Evolutionary conservation across 1,140 invertebrate species (phyloP).

Genomic region (Ostrea denselamellosa): DNA sequence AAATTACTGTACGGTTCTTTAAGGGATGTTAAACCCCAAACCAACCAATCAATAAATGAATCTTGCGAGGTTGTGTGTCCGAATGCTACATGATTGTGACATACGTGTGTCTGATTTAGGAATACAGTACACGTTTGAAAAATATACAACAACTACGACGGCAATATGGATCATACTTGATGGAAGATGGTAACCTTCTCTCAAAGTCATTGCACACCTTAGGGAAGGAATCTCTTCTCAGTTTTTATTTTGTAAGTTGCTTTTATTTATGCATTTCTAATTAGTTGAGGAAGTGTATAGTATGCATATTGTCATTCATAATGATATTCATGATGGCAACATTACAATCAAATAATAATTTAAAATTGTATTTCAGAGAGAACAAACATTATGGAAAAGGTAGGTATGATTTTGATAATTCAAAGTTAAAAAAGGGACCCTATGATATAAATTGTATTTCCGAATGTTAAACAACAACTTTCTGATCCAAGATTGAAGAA

Average conservation of each 20-base stretch:
- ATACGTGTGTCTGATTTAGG: background rate
- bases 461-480: background rate
- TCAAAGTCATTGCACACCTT: background rate
- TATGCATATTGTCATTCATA: background rate
- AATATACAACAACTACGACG: background rate
- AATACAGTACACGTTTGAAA: background rate
- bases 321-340: background rate
- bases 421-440: background rate
- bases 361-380: background rate
- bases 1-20: too few relatives aligned
- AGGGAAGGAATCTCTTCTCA: background rate
- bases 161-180: background rate
- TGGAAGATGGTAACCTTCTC: background rate
- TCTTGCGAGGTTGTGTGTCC: too few relatives aligned
- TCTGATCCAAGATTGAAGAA: background rate
- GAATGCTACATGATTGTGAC: too few relatives aligned
- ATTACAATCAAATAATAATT: background rate
- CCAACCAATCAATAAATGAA: too few relatives aligned
- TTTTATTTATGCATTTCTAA: background rate
- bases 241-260: background rate
- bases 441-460: background rate
- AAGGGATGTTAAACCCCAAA: too few relatives aligned
- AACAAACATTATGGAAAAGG: background rate
- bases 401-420: background rate
- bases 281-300: background rate